phyloP scores from a whole-genome alignment of 2,797 vertebrate genomes.

The Rousettus madagascariensis region DNA sequence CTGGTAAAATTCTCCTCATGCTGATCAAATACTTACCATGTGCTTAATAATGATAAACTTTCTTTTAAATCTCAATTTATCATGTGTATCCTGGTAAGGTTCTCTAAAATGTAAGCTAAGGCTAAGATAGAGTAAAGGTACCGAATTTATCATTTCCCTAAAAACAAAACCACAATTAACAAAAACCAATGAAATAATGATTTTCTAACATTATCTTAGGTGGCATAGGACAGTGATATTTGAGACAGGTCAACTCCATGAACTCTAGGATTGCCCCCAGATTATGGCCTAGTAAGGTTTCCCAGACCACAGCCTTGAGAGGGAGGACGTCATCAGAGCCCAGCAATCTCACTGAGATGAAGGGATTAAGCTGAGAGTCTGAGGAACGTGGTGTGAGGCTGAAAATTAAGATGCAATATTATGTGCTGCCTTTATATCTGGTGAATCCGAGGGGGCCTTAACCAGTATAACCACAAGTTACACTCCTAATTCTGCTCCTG shows the following conservation, averaged over 20 bases:
- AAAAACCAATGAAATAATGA: background rate
- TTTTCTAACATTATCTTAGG: background rate
- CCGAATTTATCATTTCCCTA: background rate
- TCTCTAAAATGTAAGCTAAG: background rate
- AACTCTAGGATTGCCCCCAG: background rate
- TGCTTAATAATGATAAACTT: background rate
- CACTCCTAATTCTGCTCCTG: background rate
- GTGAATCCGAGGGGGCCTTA: background rate
- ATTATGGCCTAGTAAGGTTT: background rate
- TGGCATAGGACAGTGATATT: background rate
- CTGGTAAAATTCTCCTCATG: background rate
- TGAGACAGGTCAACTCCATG: background rate
- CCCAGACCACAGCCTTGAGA: background rate
- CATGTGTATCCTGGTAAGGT: background rate
- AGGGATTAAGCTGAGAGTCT: accelerated
- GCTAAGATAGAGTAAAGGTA: background rate
- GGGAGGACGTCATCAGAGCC: background rate
- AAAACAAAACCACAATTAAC: background rate
- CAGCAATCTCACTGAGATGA: background rate
- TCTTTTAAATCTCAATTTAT: background rate
- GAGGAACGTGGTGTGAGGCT: background rate
- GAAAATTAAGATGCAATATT: background rate
- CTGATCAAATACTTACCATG: background rate
- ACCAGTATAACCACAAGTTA: background rate
- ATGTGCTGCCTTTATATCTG: background rate